Evolutionary conservation across 2,888 invertebrate species (phyloP), one percentile per base, ranked within the genome.

Genomic region (Autographa gamma): DNA sequence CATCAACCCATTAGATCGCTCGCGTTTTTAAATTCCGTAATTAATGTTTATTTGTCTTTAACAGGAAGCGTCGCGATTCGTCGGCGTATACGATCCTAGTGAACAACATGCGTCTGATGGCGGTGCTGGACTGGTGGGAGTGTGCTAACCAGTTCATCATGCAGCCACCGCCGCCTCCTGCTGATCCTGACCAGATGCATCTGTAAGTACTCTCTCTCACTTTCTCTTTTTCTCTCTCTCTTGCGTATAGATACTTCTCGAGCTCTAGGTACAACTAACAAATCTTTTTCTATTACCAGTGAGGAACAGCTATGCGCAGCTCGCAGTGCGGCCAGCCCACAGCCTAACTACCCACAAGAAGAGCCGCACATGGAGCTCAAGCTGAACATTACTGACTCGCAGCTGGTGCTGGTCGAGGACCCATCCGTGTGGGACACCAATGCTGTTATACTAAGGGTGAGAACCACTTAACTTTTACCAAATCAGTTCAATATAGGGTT

Each of bases 101-200:
- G 66, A 99, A 99, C 94, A 98, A 98, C 90, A 99, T 99, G 98
- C 96, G 99, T 54, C 94, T 99, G 70, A 98, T 99, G 97, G 98
- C 98, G 0, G 97, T 99, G 77, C 96, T 99, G 84, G 99, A 99
- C 93, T 99, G 99, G 98, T 98, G 99, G 97, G 97, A 98, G 90
- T 97, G 97, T 9, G 97, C 98, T 0, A 96, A 97, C 82, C 97
- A 98, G 87, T 99, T 98, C 92, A 95, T 99, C 65, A 96, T 97
- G 89, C 96, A 96, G 89, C 93, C 95, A 73, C 95, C 92, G 73
- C 90, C 85, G 73, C 92, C 92, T 25, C 72, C 90, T 63, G 87
- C 89, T 0, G 94, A 94, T 79, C 86, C 89, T 0, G 92, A 92
- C 80, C 89, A 91, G 67, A 80, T 73, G 62, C 85, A 90, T 74